These are phyloP conservation scores for Hyposmocoma kahamanoa DNA, from an alignment of 1,140 invertebrate species.

Conservation along the genomic window DNA sequence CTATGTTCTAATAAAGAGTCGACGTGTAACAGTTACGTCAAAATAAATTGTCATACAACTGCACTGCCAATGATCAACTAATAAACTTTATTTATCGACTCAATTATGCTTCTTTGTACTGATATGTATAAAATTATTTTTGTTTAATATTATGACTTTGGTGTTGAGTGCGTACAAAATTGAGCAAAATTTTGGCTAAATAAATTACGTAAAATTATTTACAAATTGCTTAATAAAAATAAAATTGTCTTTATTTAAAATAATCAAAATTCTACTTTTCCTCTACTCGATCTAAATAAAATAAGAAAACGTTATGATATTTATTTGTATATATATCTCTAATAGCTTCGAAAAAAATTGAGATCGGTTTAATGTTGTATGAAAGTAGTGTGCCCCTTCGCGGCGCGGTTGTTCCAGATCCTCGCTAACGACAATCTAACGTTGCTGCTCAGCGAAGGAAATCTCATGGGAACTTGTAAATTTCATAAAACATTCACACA, in stretches of 20 bases:
- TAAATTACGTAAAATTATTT: slow-evolving; percentile 62
- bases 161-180: slow-evolving; percentile 68
- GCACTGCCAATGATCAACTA: neutral
- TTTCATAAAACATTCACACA: neutral
- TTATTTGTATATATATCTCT: slow-evolving; percentile 47
- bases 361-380: slow-evolving; percentile 45
- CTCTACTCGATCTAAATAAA: slow-evolving; percentile 39
- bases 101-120: slow-evolving; percentile 67
- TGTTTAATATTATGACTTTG: slow-evolving; percentile 68
- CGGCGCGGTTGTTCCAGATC: neutral
- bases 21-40: too few relatives aligned
- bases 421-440: neutral
- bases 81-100: slow-evolving; percentile 1
- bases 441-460: neutral
- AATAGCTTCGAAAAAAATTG: slow-evolving; percentile 68
- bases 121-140: slow-evolving; percentile 44
- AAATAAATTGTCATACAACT: too few relatives aligned
- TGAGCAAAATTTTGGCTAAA: slow-evolving; percentile 71
- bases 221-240: slow-evolving; percentile 48
- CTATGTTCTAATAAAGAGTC: too few relatives aligned
- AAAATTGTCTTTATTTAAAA: slow-evolving; percentile 61
- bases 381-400: slow-evolving; percentile 27
- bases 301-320: slow-evolving; percentile 42
- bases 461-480: neutral
- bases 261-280: slow-evolving; percentile 33